phyloP scores from a whole-genome alignment of 2,888 invertebrate genomes.

The Andrena fulva region DNA sequence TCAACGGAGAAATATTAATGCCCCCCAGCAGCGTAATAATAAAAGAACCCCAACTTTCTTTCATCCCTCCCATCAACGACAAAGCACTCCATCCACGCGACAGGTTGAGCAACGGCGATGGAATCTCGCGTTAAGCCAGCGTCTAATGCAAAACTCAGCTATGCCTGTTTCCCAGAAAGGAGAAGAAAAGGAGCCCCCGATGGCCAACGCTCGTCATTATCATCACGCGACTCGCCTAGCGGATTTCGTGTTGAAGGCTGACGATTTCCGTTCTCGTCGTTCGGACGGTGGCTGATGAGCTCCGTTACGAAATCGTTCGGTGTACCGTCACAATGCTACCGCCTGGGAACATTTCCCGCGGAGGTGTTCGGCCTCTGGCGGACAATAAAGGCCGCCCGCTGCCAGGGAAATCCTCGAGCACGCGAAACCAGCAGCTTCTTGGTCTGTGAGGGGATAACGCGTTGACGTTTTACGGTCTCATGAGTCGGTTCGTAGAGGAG shows the following conservation, averaged over 20 bases:
- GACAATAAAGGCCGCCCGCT: constrained; percentile 67
- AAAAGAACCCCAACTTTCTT: too few species aligned
- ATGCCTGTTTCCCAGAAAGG: constrained; percentile 18
- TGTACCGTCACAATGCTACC: constrained; percentile 77
- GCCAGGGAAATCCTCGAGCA: constrained; percentile 70
- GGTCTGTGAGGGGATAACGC: constrained; percentile 28
- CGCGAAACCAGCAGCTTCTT: constrained; percentile 54
- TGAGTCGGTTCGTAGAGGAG: constrained; percentile 59
- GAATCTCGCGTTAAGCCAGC: constrained; percentile 6
- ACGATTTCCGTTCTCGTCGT: constrained; percentile 61
- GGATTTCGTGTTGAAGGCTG: constrained; percentile 69
- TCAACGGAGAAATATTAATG: too few species aligned
- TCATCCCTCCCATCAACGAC: too few species aligned
- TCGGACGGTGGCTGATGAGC: constrained; percentile 33
- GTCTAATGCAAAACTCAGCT: background rate
- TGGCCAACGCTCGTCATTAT: constrained; percentile 66
- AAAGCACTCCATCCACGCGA: too few species aligned
- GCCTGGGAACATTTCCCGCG: constrained; percentile 82
- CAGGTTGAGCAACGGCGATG: constrained; percentile 16
- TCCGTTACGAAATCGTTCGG: constrained; percentile 64
- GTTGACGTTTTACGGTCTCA: constrained; percentile 48
- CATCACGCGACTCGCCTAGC: constrained; percentile 67
- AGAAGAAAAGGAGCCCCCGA: constrained; percentile 13
- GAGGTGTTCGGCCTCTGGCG: constrained; percentile 74
- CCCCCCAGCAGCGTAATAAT: too few species aligned